phyloP scores from a whole-genome alignment of 2,797 vertebrate genomes.

The Setipinna tenuifilis region DNA sequence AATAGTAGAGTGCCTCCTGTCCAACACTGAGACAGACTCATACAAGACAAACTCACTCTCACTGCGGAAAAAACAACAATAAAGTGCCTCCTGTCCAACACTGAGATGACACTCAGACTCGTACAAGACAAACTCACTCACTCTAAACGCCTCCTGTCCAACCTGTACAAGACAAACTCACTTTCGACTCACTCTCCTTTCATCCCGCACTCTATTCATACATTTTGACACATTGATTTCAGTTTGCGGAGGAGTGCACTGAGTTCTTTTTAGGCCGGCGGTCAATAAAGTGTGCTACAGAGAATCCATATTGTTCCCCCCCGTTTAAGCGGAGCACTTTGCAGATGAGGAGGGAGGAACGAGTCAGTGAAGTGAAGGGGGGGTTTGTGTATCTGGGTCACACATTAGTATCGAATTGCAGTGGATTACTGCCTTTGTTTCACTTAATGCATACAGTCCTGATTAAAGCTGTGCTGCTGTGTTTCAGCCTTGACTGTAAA shows the following conservation, averaged over 20 bases:
- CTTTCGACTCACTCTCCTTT: background rate
- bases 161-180: background rate
- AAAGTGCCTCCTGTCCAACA: background rate
- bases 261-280: background rate
- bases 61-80: background rate
- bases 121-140: no score
- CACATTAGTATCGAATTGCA: slow-evolving; percentile 58
- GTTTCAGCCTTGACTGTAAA: slow-evolving; percentile 31
- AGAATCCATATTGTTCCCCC: background rate
- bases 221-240: background rate
- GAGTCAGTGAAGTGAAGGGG: background rate
- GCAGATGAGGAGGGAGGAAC: background rate
- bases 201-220: background rate
- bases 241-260: background rate
- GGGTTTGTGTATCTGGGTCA: slow-evolving; percentile 68
- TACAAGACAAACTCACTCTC: background rate
- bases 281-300: slow-evolving; percentile 12
- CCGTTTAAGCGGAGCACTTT: slow-evolving; percentile 23
- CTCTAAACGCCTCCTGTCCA: no score
- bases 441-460: slow-evolving; percentile 35
- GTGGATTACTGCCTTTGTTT: slow-evolving; percentile 44
- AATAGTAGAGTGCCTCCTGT: no score
- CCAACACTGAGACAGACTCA: background rate
- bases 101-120: no score
- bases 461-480: slow-evolving; percentile 17